Conservation (phyloP, 2,797 vertebrate genomes). For the Eulemur coronatus region DNA sequence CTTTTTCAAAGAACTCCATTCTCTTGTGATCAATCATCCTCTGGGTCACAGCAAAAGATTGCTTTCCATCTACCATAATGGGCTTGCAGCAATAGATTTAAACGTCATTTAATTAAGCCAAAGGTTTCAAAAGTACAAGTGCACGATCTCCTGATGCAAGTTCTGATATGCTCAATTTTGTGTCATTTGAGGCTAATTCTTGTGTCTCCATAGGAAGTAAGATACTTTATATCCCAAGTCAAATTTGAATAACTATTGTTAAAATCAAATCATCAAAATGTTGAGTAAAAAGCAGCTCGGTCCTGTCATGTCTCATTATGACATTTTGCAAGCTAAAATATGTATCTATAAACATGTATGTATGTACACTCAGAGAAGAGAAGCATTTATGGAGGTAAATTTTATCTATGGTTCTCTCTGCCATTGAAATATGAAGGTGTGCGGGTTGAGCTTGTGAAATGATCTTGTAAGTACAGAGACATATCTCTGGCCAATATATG, state of each 20-base stretch:
- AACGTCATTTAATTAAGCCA: conserved; percentile 42
- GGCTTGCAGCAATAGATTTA: conserved; percentile 4
- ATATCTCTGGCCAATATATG: not conserved
- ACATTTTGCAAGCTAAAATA: not conserved
- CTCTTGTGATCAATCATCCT: not conserved
- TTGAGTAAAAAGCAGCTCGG: not conserved
- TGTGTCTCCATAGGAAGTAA: not conserved
- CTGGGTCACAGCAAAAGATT: not conserved
- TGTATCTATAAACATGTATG: not conserved
- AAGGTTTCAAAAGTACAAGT: conserved; percentile 32
- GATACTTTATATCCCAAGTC: conserved; percentile 16
- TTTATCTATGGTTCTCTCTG: not conserved
- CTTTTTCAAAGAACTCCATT: not conserved
- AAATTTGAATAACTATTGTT: conserved; percentile 36
- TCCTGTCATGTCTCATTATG: not conserved
- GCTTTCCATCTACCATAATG: not conserved
- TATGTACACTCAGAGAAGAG: not conserved
- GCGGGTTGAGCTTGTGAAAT: not conserved
- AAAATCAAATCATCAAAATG: conserved; percentile 12
- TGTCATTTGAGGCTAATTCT: not conserved
- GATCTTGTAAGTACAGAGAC: conserved; percentile 19
- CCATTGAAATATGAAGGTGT: not conserved
- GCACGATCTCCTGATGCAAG: not conserved
- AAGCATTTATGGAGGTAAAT: not conserved
- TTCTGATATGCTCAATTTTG: not conserved